Base-by-base conservation (phyloP, 2,797 vertebrate genomes). In the Squalus acanthias region DNA sequence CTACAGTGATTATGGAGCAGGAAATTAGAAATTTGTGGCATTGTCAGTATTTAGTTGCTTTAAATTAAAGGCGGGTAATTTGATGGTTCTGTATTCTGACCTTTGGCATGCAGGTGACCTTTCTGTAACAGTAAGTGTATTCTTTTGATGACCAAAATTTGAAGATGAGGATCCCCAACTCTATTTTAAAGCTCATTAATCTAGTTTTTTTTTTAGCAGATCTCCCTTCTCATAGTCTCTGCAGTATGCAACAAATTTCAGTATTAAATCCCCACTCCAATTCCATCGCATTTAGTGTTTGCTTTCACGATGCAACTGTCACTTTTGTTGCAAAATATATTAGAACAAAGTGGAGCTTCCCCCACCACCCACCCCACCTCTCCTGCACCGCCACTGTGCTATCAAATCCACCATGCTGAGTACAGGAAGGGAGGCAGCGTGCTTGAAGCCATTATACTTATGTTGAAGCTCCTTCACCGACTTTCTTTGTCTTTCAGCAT, bases 11-110 rank as follows among this genome's bases (percentile, higher is more conserved):
- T 50, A 46, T 70, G 33, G 33, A 92, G 89, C 33, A 92, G 60
- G 60, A n/a, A 92, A 33, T 39, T 92, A 29, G 33, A 39, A 12
- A 65, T 92, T 39, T 92, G 33, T 65, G 60, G 1, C 5, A 50
- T 92, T 92, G 33, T 39, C 89, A 65, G 89, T 63, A 65, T 92
- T 92, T 92, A 20, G 7, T 82, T 85, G 82, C 82, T 85, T 85
- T 85, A 85, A 22, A 50, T 85, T 9, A 22, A 22, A 20, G 20
- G 46, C 46, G 24, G 46, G 1, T 85, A 85, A 50, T 85, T 50
- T 85, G 46, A 85, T 85, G 79, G 79, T 50, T 85, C 82, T 50
- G 15, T 85, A 33, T 74, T 74, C 29, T 74, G 72, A 22, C 82
- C 46, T 85, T 85, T 50, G 6, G 22, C 46, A 85, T 24, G 20